Base-by-base conservation (phyloP, 2,797 vertebrate genomes). In the Pseudochirops corinnae region DNA sequence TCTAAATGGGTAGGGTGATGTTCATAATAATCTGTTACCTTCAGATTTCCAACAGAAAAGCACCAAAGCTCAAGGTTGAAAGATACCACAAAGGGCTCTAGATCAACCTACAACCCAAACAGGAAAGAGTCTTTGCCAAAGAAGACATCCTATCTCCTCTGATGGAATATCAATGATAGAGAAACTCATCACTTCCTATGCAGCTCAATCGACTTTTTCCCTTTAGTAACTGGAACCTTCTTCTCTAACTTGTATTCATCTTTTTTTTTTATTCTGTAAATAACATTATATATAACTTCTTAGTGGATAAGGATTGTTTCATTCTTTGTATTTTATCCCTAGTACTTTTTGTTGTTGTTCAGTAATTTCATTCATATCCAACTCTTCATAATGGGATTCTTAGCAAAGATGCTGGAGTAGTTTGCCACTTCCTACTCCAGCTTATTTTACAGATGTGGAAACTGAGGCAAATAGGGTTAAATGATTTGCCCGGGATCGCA, bases 11-110 rank as follows among this genome's bases (percentile, higher is more conserved):
- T 82, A 55, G 10, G 90, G 92, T 57, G 9, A 87, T 58, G 60
- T 6, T 91, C 29, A 52, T 53, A 95, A 52, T 60, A 21, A 6
- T 91, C 53, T 58, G 53, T n/a, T 7, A 56, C 46, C 90, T 96
- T 92, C 46, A 55, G 21, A 90, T 91, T 57, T 33, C 31, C 62
- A 12, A 39, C 21, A 74, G 33, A 39, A 18, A 60, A 67, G 7
- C 62, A 67, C 33, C 62, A n/a, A n/a, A 67, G 13, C 14, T n/a
- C 62, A 93, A 93, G 74, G 5, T 56, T 93, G 12, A 95, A 96
- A 95, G 56, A 31, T 62, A 39, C 16, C 16, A 39, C 14, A 74
- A 39, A 74, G 16, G 62, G 14, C 5, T 74, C 14, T 74, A 74
- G 33, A 18, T 39, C 31, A n/a, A 18, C 16, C 62, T 74, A n/a